Base-by-base conservation (phyloP, 2,888 invertebrate genomes). In the Bombylius major region DNA sequence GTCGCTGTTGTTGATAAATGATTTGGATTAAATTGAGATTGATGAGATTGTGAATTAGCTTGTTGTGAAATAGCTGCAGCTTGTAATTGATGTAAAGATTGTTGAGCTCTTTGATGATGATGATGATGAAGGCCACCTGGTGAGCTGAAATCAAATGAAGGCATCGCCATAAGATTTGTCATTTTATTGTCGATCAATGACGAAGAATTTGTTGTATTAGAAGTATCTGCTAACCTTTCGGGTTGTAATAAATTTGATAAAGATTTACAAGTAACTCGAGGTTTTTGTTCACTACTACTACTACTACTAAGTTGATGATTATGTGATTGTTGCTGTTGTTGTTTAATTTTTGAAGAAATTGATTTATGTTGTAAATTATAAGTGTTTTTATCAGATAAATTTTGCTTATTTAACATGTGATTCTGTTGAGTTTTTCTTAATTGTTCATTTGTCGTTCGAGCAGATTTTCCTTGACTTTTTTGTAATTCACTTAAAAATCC, bases 251-350 rank as follows among this genome's bases (percentile, higher is more conserved):
- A 70, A 68, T 82, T 82, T 61, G 81, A 79, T 61, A 83, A 74
- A 33, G 82, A 80, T 68, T 81, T 82, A 59, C 81, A 80, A 67
- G 79, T 80, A 57, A 81, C 79, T 62, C 82, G 74, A 47, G 82
- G 82, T 58, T 81, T 78, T 61, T 78, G 77, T 69, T 69, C 76
- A 63, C 73, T 71, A 75, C 76, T 75, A 72, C 70, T 64, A 72
- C 76, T 75, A 72, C 75, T 65, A 69, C 70, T 64, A 72, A 77
- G 62, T 73, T 65, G 68, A 72, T 72, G 58, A 69, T 71, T 59
- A 69, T 67, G 56, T 56, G 61, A 65, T 68, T 75, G 56, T 51
- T 60, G 32, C 32, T n/a, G 39, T 44, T 33, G 23, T 44, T 33
- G 45, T 14, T 48, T 34, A 49, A 14, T 8, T 23, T 34, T 23